Evolutionary conservation across 2,113 vertebrate species (phyloP), one percentile per base, ranked within the genome.

Genomic region (Corvus moneduloides): DNA sequence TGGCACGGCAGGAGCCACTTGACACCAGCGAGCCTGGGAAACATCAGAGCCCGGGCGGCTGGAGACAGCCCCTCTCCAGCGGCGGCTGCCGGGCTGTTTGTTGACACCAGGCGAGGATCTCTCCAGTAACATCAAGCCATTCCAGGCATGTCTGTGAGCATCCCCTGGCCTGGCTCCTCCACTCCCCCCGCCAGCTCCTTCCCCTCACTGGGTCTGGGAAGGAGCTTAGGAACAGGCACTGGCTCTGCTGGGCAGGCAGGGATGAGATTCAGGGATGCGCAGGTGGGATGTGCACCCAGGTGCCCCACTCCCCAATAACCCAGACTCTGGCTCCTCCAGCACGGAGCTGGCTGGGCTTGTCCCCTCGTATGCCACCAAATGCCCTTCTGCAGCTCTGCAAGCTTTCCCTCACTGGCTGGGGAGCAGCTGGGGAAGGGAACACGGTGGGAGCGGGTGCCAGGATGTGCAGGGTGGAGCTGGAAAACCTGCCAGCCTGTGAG

Each of bases 401-500:
- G 46, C 30, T 43, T 11, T 48, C 62, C 28, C 69, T 26, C 1
- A 0, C 30, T 0, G 5, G 28, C 18, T 55, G 52, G 56, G 62
- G 54, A 87, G 89, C 10, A 62, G 61, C 27, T 0, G 2, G 35
- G 8, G 14, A 1, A 35, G 33, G 59, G 51, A 91, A 54, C 85
- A 7, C 56, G 16, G 69, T 5, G 44, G 66, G 56, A 72, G 74
- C 2, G 1, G 8, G 17, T 58, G 67, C 48, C 2, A 44, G 52
- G 67, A 61, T 23, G 41, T 13, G 48, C 84, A 91, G 95, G 96
- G 90, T 90, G 95, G 96, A 66, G 94, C 79, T 79, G 88, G 59
- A 91, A 92, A 92, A 80, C 59, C 83, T 30, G 46, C 75, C 85
- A 90, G 95, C 39, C 77, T 49, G 77, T 3, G 4, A 66, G 82